A percentile compares a stretch with the other conserved stretches of the same genome.
Conservation (phyloP, 2,113 vertebrate genomes). For the Mus spicilegus region DNA sequence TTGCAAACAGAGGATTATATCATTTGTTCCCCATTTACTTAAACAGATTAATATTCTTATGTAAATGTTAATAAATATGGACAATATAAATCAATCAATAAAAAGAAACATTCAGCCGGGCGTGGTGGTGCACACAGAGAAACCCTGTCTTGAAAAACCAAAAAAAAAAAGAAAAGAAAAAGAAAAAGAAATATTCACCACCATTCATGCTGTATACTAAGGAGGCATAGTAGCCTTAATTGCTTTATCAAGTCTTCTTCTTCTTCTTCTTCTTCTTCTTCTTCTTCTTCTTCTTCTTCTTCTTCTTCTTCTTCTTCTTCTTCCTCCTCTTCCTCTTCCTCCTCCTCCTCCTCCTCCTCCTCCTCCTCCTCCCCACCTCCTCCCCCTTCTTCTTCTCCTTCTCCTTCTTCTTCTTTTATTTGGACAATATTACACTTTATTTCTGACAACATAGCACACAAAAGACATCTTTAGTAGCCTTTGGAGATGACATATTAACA, state of each 20-base stretch:
- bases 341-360: too few species aligned
- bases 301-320: too few species aligned
- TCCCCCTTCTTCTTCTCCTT: too few species aligned
- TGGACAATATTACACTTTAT: neutral
- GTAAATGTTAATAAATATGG: slow-evolving; percentile 27
- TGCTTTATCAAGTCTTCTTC: neutral
- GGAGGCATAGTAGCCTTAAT: neutral
- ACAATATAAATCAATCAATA: neutral
- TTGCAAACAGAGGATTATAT: slow-evolving; percentile 62
- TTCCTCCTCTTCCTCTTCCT: too few species aligned
- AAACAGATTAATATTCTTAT: slow-evolving; percentile 69
- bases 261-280: too few species aligned
- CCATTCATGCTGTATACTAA: neutral
- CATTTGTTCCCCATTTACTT: slow-evolving; percentile 56
- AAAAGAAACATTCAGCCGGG: neutral
- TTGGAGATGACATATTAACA: neutral
- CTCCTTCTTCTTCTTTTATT: neutral
- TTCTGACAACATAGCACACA: neutral
- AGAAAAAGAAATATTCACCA: neutral
- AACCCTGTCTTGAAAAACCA: too few species aligned
- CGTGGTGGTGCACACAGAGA: too few species aligned
- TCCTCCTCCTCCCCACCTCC: too few species aligned
- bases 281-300: too few species aligned
- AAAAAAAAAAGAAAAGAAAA: too few species aligned
- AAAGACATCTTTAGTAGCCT: neutral